Base-by-base conservation (phyloP, 2,797 vertebrate species). In the Rhinoraja longicauda region DNA sequence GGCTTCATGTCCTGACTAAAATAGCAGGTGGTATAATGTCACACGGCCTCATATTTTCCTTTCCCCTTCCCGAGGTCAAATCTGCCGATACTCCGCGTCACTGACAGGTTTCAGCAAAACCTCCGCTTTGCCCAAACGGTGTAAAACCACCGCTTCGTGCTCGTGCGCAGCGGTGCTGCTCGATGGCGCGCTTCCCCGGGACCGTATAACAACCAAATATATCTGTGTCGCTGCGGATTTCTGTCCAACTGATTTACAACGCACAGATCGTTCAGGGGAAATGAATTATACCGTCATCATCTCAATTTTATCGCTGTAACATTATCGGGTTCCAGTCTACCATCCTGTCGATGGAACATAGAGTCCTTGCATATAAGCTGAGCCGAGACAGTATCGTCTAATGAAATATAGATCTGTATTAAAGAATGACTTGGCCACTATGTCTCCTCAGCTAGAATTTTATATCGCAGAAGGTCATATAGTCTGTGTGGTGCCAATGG, bases 281-380 rank as follows among this genome's bases (percentile, higher is more conserved):
- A 86, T 82, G 9, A 0, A 57, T 81, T 81, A 53, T 24, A 9
- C 78, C 82, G 79, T 82, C 79, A 82, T 82, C 79, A 13, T 57
- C 79, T 21, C 77, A 12, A 45, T 82, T 82, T n/a, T 86, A 86
- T 62, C 19, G 59, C 82, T 17, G 82, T 86, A 86, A 62, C 82
- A 86, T 64, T 86, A 86, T 86, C 57, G 62, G 82, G 62, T 64
- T 64, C 82, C 57, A n/a, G 82, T 17, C 82, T 29, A 32, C 57
- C 29, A 64, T 62, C 24, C 45, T 17, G 26, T 2, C 15, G 57
- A 59, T 62, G 62, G 82, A 86, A 86, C 82, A 86, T 64, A 86
- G 53, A 86, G 82, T 86, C 29, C 82, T 86, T 86, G 82, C 82
- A n/a, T 64, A 7, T n/a, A 57, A 62, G 4, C 59, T 26, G 62